These are phyloP conservation scores for Petrophora chlorosata DNA, from an alignment of 2,888 invertebrate genomes.

Conservation along the genomic window DNA sequence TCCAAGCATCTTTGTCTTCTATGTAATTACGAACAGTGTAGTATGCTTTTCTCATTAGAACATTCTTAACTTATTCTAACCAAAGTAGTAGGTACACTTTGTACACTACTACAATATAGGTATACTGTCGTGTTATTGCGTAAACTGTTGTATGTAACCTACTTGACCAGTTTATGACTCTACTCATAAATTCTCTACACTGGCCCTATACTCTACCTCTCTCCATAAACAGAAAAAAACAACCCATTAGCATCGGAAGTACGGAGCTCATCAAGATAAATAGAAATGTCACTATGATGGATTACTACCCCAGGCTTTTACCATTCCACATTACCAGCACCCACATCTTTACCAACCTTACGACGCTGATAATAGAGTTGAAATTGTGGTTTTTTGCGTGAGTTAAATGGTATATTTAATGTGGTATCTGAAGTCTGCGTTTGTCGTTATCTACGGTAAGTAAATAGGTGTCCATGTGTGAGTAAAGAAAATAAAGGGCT, in stretches of 20 bases:
- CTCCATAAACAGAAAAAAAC: constrained; percentile 51
- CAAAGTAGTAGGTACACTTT: too few species aligned
- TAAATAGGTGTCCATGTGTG: constrained; percentile 57
- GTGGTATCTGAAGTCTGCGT: constrained; percentile 58
- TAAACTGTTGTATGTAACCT: too few species aligned
- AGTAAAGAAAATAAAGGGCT: constrained; percentile 42
- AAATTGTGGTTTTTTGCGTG: constrained; percentile 36
- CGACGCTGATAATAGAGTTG: constrained; percentile 38
- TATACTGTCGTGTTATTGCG: too few species aligned
- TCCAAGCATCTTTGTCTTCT: too few species aligned
- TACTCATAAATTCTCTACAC: too few species aligned
- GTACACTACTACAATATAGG: too few species aligned
- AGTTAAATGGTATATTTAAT: constrained; percentile 35
- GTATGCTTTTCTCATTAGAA: too few species aligned
- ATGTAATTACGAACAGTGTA: too few species aligned
- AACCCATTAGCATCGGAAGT: constrained; percentile 74
- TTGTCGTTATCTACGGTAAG: constrained; percentile 59
- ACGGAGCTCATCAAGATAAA: constrained; percentile 78
- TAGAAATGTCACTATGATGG: constrained; percentile 80
- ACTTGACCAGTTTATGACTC: too few species aligned
- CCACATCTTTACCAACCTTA: constrained; percentile 10
- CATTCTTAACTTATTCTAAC: too few species aligned
- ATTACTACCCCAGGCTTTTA: constrained; percentile 59
- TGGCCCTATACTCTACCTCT: constrained; percentile 1
- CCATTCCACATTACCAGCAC: constrained; percentile 35